These are phyloP conservation scores for Cosmia pyralina DNA, from an alignment of 2,888 invertebrate genomes.

Conservation along the genomic window DNA sequence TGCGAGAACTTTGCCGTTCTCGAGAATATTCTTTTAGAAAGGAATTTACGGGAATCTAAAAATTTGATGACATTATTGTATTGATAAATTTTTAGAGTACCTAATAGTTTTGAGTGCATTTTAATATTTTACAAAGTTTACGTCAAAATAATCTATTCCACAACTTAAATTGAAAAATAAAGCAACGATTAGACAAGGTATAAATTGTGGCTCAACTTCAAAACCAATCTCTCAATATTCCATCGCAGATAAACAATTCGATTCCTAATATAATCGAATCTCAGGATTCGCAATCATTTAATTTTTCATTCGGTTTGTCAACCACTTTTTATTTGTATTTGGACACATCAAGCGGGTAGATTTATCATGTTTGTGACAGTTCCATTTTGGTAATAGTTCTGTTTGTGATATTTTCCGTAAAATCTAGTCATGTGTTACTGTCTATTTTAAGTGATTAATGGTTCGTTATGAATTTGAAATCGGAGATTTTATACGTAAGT, in stretches of 20 bases:
- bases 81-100: too few species aligned
- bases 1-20: too few species aligned
- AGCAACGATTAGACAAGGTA: not conserved
- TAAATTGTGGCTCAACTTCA: conserved; percentile 10
- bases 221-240: conserved; percentile 36
- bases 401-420: conserved; percentile 30
- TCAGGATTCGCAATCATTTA: conserved; percentile 41
- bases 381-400: conserved; percentile 39
- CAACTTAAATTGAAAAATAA: too few species aligned
- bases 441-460: conserved; percentile 43
- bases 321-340: conserved; percentile 40
- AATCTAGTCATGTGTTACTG: conserved; percentile 39
- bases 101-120: too few species aligned
- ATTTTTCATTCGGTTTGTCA: conserved; percentile 51
- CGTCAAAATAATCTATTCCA: too few species aligned
- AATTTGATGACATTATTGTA: too few species aligned
- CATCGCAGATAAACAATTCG: conserved; percentile 42
- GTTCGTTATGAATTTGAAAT: conserved; percentile 6
- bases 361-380: conserved; percentile 50
- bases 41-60: too few species aligned
- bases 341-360: conserved; percentile 44
- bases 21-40: too few species aligned
- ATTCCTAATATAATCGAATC: conserved; percentile 45
- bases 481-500: not conserved
- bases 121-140: too few species aligned